Evolutionary conservation across 1,140 invertebrate species (phyloP).

Genomic region (Brachionus angularis): DNA sequence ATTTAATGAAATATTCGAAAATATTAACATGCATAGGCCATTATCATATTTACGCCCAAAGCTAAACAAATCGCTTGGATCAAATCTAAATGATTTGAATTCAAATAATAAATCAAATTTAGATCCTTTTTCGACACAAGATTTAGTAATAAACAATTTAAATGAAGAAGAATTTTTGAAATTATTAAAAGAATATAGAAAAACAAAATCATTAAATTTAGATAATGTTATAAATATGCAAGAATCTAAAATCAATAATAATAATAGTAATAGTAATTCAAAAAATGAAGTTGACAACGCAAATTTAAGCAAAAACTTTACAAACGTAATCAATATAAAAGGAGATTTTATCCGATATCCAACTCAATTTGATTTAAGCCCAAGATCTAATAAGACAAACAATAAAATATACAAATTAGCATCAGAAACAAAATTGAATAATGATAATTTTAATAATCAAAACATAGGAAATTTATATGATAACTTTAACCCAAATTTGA

Average conservation of each 20-base stretch:
- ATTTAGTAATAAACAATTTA: slow-evolving; percentile 14
- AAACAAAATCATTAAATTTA: slow-evolving; percentile 7
- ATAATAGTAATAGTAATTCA: background rate
- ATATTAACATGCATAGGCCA: too few species aligned
- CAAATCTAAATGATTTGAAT: too few species aligned
- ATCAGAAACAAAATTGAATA: too few species aligned
- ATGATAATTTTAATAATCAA: background rate
- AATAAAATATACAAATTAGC: too few species aligned
- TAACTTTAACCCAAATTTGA: background rate
- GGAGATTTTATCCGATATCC: slow-evolving; percentile 15
- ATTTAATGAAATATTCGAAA: slow-evolving; percentile 10
- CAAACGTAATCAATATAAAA: slow-evolving; percentile 24
- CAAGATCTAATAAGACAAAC: too few species aligned
- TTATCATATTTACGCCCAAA: too few species aligned
- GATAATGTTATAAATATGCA: background rate
- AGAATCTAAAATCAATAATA: background rate
- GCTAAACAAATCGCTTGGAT: too few species aligned
- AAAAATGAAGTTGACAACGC: background rate
- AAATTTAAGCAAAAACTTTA: too few species aligned
- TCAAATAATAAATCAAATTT: too few species aligned
- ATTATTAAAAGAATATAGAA: slow-evolving; percentile 16
- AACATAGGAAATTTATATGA: background rate
- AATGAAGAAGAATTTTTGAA: slow-evolving; percentile 35
- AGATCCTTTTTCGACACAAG: too few species aligned
- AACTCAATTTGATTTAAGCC: too few species aligned